Conservation (phyloP, 1,140 invertebrate species). For the Pinna nobilis region DNA sequence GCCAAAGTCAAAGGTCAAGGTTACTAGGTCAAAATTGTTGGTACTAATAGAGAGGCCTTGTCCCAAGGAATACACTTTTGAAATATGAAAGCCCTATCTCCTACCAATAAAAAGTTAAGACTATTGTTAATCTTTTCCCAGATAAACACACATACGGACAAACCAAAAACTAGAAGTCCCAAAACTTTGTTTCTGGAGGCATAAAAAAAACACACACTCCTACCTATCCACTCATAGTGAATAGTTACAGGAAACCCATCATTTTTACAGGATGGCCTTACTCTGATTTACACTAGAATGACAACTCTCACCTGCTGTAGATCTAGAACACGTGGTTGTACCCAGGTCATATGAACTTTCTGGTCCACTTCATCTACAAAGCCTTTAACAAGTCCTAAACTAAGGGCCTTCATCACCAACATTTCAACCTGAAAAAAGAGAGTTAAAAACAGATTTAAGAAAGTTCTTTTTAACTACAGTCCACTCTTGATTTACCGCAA, state of each 20-base stretch:
- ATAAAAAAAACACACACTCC: not conserved
- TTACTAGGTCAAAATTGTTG: too few species aligned
- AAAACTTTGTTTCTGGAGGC: not conserved
- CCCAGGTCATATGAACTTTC: conserved; percentile 90
- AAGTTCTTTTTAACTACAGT: not conserved
- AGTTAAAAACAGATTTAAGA: not conserved
- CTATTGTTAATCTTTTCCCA: not conserved
- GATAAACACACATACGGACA: not conserved
- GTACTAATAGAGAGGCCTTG: too few species aligned
- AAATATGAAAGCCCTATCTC: too few species aligned
- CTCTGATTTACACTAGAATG: not conserved
- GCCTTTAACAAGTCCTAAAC: conserved; percentile 94
- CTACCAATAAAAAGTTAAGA: too few species aligned
- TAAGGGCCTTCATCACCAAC: conserved; percentile 98
- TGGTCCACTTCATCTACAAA: conserved; percentile 95
- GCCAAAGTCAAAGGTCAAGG: too few species aligned
- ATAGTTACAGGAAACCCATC: not conserved
- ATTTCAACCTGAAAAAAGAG: conserved; percentile 87
- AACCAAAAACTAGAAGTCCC: not conserved
- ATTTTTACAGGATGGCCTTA: not conserved
- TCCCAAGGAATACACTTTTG: not conserved
- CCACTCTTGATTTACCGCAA: too few species aligned
- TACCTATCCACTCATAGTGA: not conserved
- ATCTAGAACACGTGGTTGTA: conserved; percentile 93
- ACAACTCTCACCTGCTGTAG: conserved; percentile 77